Evolutionary conservation across 2,797 vertebrate species (phyloP).

Genomic region (Tachyglossus aculeatus): DNA sequence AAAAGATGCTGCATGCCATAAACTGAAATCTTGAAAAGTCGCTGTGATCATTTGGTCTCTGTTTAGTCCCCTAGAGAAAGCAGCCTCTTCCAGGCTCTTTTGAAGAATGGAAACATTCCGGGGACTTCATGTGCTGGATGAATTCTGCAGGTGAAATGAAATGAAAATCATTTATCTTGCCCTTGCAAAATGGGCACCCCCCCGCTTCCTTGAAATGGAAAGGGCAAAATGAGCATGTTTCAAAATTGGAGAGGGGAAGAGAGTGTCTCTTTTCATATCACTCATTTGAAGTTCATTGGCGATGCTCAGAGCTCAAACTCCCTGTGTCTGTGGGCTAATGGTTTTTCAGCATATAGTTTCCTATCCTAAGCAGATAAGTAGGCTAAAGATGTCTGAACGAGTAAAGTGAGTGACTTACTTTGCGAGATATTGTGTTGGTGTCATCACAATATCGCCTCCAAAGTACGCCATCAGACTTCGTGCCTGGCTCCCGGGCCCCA

Average conservation of each 20-base stretch:
- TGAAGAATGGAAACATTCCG: constrained; percentile 29
- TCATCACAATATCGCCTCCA: constrained; percentile 36
- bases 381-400: no score
- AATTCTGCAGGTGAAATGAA: constrained; percentile 20
- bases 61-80: constrained; percentile 23
- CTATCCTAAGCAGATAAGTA: constrained; percentile 27
- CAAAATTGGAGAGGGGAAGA: not conserved
- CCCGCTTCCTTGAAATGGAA: not conserved
- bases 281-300: constrained; percentile 3
- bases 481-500: constrained; percentile 34
- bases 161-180: no score
- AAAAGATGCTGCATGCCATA: not conserved
- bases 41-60: constrained; percentile 1
- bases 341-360: constrained; percentile 4
- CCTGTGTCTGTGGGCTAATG: constrained; percentile 21
- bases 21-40: constrained; percentile 38
- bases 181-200: constrained; percentile 21
- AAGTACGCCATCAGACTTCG: constrained; percentile 34
- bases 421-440: no score
- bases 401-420: no score
- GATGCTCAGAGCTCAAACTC: constrained; percentile 18
- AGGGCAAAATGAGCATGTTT: not conserved
- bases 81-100: constrained; percentile 23
- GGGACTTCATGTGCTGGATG: not conserved
- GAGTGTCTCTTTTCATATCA: not conserved